Evolutionary conservation across 2,797 vertebrate genomes (phyloP).

Genomic region (Orestias chungarensis): DNA sequence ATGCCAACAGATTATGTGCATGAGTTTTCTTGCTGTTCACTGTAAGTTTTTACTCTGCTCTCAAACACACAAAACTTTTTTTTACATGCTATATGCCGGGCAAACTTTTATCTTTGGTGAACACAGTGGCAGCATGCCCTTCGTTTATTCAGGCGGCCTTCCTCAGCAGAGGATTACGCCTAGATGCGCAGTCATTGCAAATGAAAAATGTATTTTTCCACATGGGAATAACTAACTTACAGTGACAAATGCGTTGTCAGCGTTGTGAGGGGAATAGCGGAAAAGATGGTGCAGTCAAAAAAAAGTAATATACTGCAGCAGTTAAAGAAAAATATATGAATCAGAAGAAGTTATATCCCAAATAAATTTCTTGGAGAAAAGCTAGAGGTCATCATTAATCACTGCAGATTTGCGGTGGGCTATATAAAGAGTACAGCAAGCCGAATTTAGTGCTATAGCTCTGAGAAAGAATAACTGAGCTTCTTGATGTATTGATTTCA

Average conservation of each 20-base stretch:
- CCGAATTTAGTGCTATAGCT: not conserved
- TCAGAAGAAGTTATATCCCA: conserved; percentile 20
- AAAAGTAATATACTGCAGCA: conserved; percentile 48
- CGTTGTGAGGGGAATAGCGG: conserved; percentile 55
- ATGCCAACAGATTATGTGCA: too few relatives aligned
- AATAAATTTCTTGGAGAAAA: conserved; percentile 23
- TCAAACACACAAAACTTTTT: conserved; percentile 33
- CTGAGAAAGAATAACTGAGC: not conserved
- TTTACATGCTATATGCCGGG: conserved; percentile 24
- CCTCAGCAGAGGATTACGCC: conserved; percentile 32
- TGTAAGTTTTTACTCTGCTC: conserved; percentile 38
- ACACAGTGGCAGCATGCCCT: conserved; percentile 51
- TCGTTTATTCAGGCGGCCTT: conserved; percentile 43
- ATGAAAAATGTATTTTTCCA: conserved; percentile 50
- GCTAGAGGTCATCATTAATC: conserved; percentile 51
- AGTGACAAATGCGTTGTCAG: conserved; percentile 66
- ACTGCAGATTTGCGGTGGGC: conserved; percentile 20
- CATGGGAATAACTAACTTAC: conserved; percentile 61
- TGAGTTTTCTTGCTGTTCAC: conserved; percentile 38
- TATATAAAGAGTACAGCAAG: conserved; percentile 16
- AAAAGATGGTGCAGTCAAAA: conserved; percentile 53
- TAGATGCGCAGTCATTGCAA: conserved; percentile 31
- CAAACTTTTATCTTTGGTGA: conserved; percentile 44
- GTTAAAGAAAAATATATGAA: conserved; percentile 55
- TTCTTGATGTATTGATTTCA: not conserved